Base-by-base conservation (phyloP, 2,888 invertebrate genomes). In the Thera obeliscata region DNA sequence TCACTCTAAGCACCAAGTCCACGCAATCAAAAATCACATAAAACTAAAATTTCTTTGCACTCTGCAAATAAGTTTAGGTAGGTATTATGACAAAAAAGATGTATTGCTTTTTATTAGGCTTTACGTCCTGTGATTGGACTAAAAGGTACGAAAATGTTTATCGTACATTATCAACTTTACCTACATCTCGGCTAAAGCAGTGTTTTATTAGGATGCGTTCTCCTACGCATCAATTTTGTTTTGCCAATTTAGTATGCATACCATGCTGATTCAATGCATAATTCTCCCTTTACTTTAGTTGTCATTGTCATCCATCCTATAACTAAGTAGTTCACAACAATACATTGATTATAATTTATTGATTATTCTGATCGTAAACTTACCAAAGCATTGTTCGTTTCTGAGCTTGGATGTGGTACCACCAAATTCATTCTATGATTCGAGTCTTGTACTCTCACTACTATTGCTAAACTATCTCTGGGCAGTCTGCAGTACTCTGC, bases 401-500 rank as follows among this genome's bases (percentile, higher is more conserved):
- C 94, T 78, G 93, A 94, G 86, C 86, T 95, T 59, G 95, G 94
- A 85, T 96, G 96, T n/a, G 96, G 96, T 76, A 96, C 95, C 56
- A 96, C 94, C 76, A 96, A 93, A 75, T 94, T 94, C 84, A 95
- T 94, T 82, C 94, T 94, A 85, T 87, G 90, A 88, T 90, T 95
- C 73, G 94, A 94, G 84, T 94, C 95, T 81, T 94, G 94, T 75
- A 95, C 95, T 87, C 96, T 96, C 75, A 98, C 94, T 35, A 97
- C 95, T 78, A 98, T 95, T 52, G 97, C 97, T 78, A 96, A 95
- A 83, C 96, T 96, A 78, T 96, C 96, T 66, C 95, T 93, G 2
- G 96, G 96, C 83, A 95, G 94, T 74, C 95, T 95, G 85, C 96
- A 96, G 96, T 97, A 97, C 77, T 96, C 96, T 58, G 95, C 94